phyloP scores from a whole-genome alignment of 2,113 vertebrate genomes.

The Apistogramma diplotaenia region DNA sequence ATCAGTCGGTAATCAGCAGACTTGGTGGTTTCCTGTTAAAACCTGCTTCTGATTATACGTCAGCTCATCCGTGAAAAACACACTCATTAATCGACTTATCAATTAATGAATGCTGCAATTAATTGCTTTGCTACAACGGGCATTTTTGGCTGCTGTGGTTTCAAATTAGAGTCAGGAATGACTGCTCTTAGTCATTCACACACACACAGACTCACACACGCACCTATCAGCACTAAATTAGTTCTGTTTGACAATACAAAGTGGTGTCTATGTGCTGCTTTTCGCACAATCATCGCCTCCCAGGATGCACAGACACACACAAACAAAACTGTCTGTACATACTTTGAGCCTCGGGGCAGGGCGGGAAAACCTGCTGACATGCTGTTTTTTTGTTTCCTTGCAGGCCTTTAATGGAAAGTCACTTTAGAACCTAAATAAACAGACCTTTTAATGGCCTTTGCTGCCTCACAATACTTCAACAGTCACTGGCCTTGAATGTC shows the following conservation, averaged over 20 bases:
- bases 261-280: background rate
- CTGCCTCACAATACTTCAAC: constrained; percentile 36
- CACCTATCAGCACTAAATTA: constrained; percentile 12
- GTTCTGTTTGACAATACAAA: constrained; percentile 16
- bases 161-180: background rate
- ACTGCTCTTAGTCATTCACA: too few relatives aligned
- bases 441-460: constrained; percentile 62
- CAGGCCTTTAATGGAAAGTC: constrained; percentile 49
- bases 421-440: constrained; percentile 71
- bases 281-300: background rate
- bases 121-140: constrained; percentile 68
- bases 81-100: constrained; percentile 68
- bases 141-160: constrained; percentile 44
- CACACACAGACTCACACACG: background rate
- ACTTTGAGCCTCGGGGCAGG: constrained; percentile 21
- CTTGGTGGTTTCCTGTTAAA: constrained; percentile 33
- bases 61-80: constrained; percentile 64
- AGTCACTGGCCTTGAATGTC: constrained; percentile 25
- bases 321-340: background rate
- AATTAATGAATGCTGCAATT: constrained; percentile 74
- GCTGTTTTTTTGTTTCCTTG: constrained; percentile 54
- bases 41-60: constrained; percentile 56
- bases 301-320: background rate
- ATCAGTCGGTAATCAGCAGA: constrained; percentile 38
- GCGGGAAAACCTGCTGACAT: constrained; percentile 61